These are phyloP conservation scores for Lamprotornis superbus DNA, from an alignment of 2,113 vertebrate species.

Conservation along the genomic window DNA sequence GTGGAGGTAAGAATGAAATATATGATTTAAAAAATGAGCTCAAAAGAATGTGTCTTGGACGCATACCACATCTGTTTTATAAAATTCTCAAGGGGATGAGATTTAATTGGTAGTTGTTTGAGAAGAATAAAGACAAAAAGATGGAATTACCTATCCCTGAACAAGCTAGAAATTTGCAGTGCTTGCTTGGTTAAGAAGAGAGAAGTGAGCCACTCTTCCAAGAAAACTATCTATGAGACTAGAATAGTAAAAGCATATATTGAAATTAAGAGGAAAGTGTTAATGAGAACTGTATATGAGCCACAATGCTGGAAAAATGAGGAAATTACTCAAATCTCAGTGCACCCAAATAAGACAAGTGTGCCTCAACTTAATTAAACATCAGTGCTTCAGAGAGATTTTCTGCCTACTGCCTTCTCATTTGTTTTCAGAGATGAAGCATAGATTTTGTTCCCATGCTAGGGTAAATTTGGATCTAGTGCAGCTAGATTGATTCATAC, in stretches of 20 bases:
- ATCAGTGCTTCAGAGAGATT: not conserved
- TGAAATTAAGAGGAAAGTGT: not conserved
- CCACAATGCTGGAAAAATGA: not conserved
- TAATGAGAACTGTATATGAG: not conserved
- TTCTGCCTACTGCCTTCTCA: not conserved
- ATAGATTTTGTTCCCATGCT: not conserved
- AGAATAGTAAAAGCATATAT: not conserved
- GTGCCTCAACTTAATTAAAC: not conserved
- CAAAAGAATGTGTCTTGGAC: not conserved
- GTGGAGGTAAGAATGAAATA: not conserved
- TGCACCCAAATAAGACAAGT: not conserved
- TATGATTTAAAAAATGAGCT: not conserved
- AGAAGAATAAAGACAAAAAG: not conserved
- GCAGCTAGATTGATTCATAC: not conserved
- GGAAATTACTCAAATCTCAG: not conserved
- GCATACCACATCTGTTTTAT: not conserved
- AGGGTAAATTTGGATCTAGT: not conserved
- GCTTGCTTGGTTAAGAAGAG: not conserved
- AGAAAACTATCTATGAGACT: not conserved
- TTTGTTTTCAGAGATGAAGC: not conserved
- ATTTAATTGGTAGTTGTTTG: not conserved
- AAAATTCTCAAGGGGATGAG: not conserved
- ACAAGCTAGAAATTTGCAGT: not conserved
- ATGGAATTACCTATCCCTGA: not conserved
- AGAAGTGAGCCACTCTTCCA: not conserved